A percentile compares a stretch with the other conserved stretches of the same genome.
phyloP scores from a whole-genome alignment of 2,888 invertebrate species.

The Amphipoea oculea region DNA sequence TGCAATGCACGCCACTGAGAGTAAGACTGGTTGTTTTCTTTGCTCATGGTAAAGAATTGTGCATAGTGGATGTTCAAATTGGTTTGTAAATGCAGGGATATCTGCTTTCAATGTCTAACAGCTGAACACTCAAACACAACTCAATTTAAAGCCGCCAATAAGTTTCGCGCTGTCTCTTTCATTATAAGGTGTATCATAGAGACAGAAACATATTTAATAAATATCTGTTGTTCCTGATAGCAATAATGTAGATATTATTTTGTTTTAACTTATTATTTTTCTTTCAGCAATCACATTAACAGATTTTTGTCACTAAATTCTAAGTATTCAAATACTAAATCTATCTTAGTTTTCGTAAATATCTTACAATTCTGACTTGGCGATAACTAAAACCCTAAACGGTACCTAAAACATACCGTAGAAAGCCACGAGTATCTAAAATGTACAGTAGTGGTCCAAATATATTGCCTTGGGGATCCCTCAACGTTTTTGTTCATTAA shows the following conservation, averaged over 20 bases:
- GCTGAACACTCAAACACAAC: not conserved
- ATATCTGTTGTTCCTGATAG: not conserved
- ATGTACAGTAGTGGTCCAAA: conserved; percentile 37
- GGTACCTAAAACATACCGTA: conserved; percentile 42
- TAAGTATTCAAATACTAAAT: conserved; percentile 30
- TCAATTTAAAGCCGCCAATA: not conserved
- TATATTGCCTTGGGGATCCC: conserved; percentile 31
- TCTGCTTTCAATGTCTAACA: not conserved
- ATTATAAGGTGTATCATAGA: not conserved
- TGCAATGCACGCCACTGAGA: no score
- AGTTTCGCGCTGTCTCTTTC: not conserved
- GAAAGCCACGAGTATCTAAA: conserved; percentile 20
- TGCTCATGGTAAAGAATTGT: not conserved
- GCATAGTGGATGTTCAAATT: not conserved
- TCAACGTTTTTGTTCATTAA: conserved; percentile 5
- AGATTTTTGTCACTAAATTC: conserved; percentile 13
- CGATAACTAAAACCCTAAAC: conserved; percentile 17
- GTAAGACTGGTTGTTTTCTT: not conserved
- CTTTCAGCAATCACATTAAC: not conserved
- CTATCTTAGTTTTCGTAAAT: conserved; percentile 17
- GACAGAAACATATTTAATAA: not conserved
- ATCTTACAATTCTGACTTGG: conserved; percentile 50
- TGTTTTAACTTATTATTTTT: not conserved
- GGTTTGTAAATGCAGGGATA: not conserved
- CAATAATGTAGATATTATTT: not conserved